Percentiles rank a stretch among this genome's conserved stretches.
These are phyloP conservation scores for Thalassophryne amazonica DNA, from an alignment of 2,797 vertebrate genomes.

Conservation along the genomic window DNA sequence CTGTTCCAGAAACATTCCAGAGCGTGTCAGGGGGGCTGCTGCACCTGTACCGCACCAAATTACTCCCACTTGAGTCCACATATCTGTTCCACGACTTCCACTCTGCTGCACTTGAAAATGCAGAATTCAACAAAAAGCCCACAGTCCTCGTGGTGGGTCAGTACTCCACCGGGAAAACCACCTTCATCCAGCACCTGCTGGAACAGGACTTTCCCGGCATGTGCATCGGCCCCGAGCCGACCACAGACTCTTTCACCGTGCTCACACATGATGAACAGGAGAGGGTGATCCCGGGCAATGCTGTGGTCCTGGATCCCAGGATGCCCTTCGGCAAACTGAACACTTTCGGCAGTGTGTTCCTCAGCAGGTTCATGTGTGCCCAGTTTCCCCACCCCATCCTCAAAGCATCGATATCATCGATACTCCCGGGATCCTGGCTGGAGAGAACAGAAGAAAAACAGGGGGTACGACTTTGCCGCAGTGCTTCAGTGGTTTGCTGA, in stretches of 20 bases:
- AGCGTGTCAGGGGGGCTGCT: slow-evolving; percentile 88
- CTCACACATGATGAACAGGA: slow-evolving; percentile 91
- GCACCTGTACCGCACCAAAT: slow-evolving; percentile 86
- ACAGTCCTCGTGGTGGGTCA: slow-evolving; percentile 94
- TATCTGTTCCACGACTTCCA: slow-evolving; percentile 96
- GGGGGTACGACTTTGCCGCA: slow-evolving; percentile 90
- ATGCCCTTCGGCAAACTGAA: slow-evolving; percentile 94
- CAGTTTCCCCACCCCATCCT: too few relatives aligned
- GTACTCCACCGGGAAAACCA: slow-evolving; percentile 94
- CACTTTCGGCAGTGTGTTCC: slow-evolving; percentile 92
- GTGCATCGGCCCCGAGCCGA: slow-evolving; percentile 93
- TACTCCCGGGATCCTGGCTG: too few relatives aligned
- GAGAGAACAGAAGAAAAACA: too few relatives aligned
- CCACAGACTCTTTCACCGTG: slow-evolving; percentile 94
- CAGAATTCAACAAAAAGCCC: slow-evolving; percentile 95
- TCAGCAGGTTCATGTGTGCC: too few relatives aligned
- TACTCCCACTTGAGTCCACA: slow-evolving; percentile 90
- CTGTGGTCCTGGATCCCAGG: slow-evolving; percentile 89
- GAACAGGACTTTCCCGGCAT: slow-evolving; percentile 95
- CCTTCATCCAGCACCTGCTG: slow-evolving; percentile 92
- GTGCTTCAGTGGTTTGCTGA: slow-evolving; percentile 94
- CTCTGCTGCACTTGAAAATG: slow-evolving; percentile 91
- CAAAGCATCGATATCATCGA: too few relatives aligned
- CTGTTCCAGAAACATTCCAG: slow-evolving; percentile 91
- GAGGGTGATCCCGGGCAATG: slow-evolving; percentile 87